These are phyloP conservation scores for Okamejei kenojei DNA, from an alignment of 2,797 vertebrate genomes.

Conservation along the genomic window DNA sequence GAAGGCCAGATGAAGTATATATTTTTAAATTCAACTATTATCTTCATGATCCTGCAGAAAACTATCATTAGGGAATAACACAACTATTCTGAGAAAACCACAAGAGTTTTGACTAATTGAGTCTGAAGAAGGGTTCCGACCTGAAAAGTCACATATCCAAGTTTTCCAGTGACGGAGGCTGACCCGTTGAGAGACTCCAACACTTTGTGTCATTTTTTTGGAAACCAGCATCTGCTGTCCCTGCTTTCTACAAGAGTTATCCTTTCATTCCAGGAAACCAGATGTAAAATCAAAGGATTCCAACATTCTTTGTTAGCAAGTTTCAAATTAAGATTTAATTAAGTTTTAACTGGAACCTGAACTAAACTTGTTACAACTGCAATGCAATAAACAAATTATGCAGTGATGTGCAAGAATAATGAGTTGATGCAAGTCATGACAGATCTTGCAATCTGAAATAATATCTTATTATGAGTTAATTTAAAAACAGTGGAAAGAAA, in stretches of 20 bases:
- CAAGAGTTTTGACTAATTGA: not conserved
- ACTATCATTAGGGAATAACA: not conserved
- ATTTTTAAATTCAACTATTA: not conserved
- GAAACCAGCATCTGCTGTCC: too few species aligned
- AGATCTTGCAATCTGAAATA: not conserved
- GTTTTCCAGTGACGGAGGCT: too few species aligned
- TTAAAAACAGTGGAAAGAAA: not conserved
- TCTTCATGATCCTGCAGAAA: not conserved
- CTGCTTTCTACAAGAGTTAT: not conserved
- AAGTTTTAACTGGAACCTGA: not conserved
- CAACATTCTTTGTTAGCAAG: not conserved
- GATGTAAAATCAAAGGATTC: not conserved
- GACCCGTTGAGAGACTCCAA: too few species aligned
- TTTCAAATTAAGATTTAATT: conserved; percentile 6
- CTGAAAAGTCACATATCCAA: too few species aligned
- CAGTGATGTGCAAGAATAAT: not conserved
- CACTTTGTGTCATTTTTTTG: too few species aligned
- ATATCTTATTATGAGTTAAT: not conserved
- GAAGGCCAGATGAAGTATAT: not conserved
- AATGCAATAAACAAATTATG: not conserved
- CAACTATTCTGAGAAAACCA: not conserved
- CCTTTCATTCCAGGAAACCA: not conserved
- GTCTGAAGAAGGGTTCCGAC: too few species aligned
- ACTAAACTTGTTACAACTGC: not conserved
- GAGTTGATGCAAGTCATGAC: not conserved